These are phyloP conservation scores for Xenotilapia longispinis DNA, from an alignment of 2,113 vertebrate genomes.

Conservation along the genomic window DNA sequence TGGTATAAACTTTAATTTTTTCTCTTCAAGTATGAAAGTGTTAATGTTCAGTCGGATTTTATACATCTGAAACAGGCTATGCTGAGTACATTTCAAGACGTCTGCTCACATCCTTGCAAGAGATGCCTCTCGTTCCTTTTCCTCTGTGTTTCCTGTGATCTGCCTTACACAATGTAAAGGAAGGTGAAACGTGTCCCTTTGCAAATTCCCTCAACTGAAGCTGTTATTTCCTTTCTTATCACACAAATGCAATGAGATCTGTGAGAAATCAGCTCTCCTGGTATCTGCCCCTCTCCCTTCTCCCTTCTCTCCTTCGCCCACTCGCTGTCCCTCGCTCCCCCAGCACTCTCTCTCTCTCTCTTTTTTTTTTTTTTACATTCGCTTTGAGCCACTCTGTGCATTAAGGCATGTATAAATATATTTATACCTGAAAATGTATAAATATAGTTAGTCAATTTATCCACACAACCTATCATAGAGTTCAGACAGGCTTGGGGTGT, in stretches of 20 bases:
- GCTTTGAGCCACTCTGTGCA: slow-evolving; percentile 20
- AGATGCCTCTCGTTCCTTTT: neutral
- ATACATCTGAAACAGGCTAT: slow-evolving; percentile 9
- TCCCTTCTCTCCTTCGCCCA: slow-evolving; percentile 5
- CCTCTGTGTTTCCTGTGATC: slow-evolving; percentile 20
- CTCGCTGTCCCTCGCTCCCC: slow-evolving; percentile 3
- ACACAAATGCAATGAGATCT: slow-evolving; percentile 11
- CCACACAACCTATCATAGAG: neutral
- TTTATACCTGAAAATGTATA: slow-evolving; percentile 20
- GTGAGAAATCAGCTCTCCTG: slow-evolving; percentile 16
- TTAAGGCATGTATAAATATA: slow-evolving; percentile 1
- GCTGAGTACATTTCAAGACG: neutral
- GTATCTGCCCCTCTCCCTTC: slow-evolving; percentile 13
- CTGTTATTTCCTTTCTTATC: slow-evolving; percentile 32
- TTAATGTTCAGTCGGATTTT: slow-evolving; percentile 1
- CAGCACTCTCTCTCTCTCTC: neutral
- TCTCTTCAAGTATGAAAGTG: neutral
- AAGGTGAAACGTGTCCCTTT: slow-evolving; percentile 19
- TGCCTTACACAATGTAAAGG: slow-evolving; percentile 26
- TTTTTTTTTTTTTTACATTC: neutral
- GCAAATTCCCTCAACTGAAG: slow-evolving; percentile 26
- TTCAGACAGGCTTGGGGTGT: slow-evolving; percentile 25
- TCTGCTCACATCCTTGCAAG: slow-evolving; percentile 2
- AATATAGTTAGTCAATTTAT: neutral
- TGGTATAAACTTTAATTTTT: neutral